phyloP scores from a whole-genome alignment of 2,888 invertebrate species.

The Unio pictorum region DNA sequence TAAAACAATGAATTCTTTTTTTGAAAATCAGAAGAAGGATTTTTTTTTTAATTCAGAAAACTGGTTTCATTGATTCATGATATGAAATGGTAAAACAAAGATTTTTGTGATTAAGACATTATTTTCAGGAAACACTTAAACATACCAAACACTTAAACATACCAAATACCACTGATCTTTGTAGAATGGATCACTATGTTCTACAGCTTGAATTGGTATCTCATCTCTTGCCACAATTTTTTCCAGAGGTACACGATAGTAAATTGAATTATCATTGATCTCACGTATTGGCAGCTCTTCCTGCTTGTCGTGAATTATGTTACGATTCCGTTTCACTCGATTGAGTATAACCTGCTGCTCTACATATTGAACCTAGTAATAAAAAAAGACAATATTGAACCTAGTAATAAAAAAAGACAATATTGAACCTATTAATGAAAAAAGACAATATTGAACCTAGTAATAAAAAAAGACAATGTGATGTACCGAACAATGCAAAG shows the following conservation, averaged over 20 bases:
- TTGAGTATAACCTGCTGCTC: conserved; percentile 58
- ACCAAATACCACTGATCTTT: conserved; percentile 66
- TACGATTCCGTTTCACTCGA: conserved; percentile 48
- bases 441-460: conserved; percentile 47
- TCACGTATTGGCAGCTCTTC: conserved; percentile 50
- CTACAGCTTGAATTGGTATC: neutral
- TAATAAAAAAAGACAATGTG: conserved; percentile 3
- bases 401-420: conserved; percentile 32
- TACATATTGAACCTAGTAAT: conserved; percentile 53
- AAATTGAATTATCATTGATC: conserved; percentile 51
- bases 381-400: conserved; percentile 33
- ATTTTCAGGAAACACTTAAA: neutral
- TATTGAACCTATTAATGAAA: conserved; percentile 46
- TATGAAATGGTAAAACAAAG: no score
- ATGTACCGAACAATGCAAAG: neutral
- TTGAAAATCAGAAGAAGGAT: no score
- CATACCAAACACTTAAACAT: conserved; percentile 20
- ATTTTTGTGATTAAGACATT: neutral
- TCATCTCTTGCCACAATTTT: conserved; percentile 15
- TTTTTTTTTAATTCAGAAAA: no score
- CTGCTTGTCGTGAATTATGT: conserved; percentile 61
- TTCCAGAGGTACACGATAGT: conserved; percentile 36
- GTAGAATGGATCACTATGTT: conserved; percentile 50
- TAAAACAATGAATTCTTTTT: no score
- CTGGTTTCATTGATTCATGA: no score